Conservation (phyloP, 2,888 invertebrate genomes). For the Pteria penguin region DNA sequence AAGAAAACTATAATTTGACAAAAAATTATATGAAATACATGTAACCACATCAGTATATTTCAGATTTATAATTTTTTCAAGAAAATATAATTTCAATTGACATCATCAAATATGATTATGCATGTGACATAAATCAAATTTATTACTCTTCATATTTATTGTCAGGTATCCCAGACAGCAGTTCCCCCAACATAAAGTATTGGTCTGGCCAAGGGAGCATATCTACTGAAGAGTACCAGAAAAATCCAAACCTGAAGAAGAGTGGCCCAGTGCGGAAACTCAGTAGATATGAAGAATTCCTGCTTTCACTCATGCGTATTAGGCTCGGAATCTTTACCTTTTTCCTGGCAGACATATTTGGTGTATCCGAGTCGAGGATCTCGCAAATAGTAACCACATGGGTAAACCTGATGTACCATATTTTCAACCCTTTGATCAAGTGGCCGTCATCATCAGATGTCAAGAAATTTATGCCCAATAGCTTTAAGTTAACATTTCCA, state of each 20-base stretch:
- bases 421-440: conserved; percentile 21
- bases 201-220: conserved; percentile 12
- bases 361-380: conserved; percentile 17
- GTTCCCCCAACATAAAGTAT: conserved; percentile 8
- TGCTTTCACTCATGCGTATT: conserved; percentile 22
- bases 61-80: too few relatives aligned
- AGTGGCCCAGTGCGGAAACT: conserved; percentile 18
- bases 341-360: conserved; percentile 32
- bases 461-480: conserved; percentile 8
- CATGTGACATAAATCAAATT: too few relatives aligned
- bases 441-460: conserved; percentile 23
- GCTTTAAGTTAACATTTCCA: conserved; percentile 11
- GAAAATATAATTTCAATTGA: too few relatives aligned
- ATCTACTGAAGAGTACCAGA: conserved; percentile 4
- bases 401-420: conserved; percentile 14
- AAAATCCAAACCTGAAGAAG: background rate
- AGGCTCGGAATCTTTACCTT: conserved; percentile 2
- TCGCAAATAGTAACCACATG: conserved; percentile 33
- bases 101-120: too few relatives aligned
- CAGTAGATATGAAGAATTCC: conserved; percentile 20
- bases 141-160: too few relatives aligned
- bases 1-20: too few relatives aligned
- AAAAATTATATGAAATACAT: too few relatives aligned
- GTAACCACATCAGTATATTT: too few relatives aligned
- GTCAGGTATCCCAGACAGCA: conserved; percentile 8